These are phyloP conservation scores for Sepiola atlantica DNA, from an alignment of 2,888 invertebrate species.

Conservation along the genomic window DNA sequence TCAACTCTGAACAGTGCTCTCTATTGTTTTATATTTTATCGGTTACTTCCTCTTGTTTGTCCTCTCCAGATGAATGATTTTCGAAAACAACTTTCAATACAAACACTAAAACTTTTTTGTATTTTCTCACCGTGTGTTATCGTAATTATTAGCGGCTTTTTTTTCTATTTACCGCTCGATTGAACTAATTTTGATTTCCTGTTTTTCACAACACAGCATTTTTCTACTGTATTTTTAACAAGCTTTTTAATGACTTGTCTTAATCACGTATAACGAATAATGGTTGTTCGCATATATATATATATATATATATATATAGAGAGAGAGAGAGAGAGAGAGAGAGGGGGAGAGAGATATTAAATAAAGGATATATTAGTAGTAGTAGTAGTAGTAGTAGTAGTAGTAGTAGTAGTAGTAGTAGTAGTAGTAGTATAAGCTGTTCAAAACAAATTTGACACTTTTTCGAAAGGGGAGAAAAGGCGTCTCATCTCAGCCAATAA, in stretches of 20 bases:
- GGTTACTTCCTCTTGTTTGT: conserved; percentile 32
- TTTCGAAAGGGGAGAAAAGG: too few species aligned
- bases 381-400: too few species aligned
- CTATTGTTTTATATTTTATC: neutral
- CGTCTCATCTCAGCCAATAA: too few species aligned
- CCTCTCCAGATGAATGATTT: neutral
- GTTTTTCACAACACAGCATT: neutral
- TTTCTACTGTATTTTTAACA: neutral
- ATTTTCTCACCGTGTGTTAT: neutral
- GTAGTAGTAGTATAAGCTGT: too few species aligned
- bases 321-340: too few species aligned
- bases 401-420: too few species aligned
- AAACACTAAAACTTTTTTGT: neutral
- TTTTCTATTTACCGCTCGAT: neutral
- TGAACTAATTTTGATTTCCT: neutral
- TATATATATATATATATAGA: neutral
- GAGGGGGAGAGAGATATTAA: too few species aligned
- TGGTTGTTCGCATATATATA: neutral
- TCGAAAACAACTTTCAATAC: neutral
- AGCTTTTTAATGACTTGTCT: neutral
- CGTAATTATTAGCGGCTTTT: neutral
- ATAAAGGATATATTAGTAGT: too few species aligned
- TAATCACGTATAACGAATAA: neutral
- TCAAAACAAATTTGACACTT: too few species aligned
- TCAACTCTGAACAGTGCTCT: neutral